A percentile compares a stretch with the other conserved stretches of the same genome.
These are phyloP conservation scores for Diceros bicornis DNA, from an alignment of 2,797 vertebrate genomes.

Conservation along the genomic window DNA sequence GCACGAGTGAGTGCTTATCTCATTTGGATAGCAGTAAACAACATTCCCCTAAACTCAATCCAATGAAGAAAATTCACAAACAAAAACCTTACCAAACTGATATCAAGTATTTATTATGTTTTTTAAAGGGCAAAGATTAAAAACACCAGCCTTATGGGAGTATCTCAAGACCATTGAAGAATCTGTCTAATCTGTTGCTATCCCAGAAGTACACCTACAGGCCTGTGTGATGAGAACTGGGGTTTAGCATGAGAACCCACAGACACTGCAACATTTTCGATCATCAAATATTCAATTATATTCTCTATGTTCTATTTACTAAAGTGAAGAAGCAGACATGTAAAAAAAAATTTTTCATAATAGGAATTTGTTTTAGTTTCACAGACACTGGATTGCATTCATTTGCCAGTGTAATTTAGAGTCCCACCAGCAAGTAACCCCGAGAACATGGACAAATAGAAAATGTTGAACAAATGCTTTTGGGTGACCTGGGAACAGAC, in stretches of 20 bases:
- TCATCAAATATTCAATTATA: conserved; percentile 33
- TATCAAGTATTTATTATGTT: conserved; percentile 8
- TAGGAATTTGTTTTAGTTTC: conserved; percentile 18
- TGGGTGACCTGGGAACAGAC: background rate
- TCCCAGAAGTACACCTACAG: background rate
- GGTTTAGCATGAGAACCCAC: background rate
- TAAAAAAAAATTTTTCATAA: conserved; percentile 7
- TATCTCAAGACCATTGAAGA: background rate
- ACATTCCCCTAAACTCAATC: background rate
- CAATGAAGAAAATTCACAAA: background rate
- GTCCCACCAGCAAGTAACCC: background rate
- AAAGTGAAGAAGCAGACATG: background rate
- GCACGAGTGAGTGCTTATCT: background rate
- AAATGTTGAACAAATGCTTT: conserved; percentile 46
- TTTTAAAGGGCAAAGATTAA: background rate
- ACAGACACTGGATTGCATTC: conserved; percentile 15
- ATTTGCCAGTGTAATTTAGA: conserved; percentile 4
- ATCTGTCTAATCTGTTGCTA: background rate
- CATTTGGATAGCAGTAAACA: background rate
- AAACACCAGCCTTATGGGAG: background rate
- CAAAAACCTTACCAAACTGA: background rate
- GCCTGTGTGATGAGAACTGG: background rate
- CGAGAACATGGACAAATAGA: background rate
- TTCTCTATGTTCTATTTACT: conserved; percentile 22
- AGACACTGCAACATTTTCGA: conserved; percentile 14